Conservation (phyloP, 2,888 invertebrate species). For the Listrodromus nycthemerus region DNA sequence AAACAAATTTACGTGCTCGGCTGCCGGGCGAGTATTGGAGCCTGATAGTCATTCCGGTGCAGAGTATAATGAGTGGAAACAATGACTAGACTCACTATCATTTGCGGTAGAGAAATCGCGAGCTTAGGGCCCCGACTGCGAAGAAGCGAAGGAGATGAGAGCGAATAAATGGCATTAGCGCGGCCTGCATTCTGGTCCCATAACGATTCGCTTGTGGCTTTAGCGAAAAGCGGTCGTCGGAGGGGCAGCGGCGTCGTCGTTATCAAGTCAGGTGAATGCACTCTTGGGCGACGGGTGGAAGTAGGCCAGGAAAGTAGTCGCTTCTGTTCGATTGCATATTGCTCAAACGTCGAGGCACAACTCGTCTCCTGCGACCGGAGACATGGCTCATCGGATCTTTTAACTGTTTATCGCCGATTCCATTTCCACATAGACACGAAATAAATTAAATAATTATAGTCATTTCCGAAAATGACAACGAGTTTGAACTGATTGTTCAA, state of each 20-base stretch:
- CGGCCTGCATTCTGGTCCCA: constrained; percentile 23
- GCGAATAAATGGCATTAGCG: constrained; percentile 53
- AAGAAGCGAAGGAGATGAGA: not conserved
- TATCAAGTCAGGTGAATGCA: constrained; percentile 75
- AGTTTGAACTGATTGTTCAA: too few relatives aligned
- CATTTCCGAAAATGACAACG: too few relatives aligned
- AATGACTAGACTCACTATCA: constrained; percentile 47
- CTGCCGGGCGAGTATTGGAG: not conserved
- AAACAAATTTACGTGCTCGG: not conserved
- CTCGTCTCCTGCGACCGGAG: constrained; percentile 32
- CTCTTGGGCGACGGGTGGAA: constrained; percentile 68
- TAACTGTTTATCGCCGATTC: not conserved
- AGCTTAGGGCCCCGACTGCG: not conserved
- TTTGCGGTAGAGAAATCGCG: constrained; percentile 44
- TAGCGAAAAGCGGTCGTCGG: constrained; percentile 1
- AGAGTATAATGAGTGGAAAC: constrained; percentile 19
- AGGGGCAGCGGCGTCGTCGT: constrained; percentile 45
- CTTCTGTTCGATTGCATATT: constrained; percentile 68
- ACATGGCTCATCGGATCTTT: not conserved
- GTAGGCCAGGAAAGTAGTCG: constrained; percentile 75
- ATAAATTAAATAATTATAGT: too few relatives aligned
- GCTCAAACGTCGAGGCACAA: constrained; percentile 25
- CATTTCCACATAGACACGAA: not conserved
- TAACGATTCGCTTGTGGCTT: constrained; percentile 39
- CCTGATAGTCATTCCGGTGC: not conserved